Evolutionary conservation across 2,113 vertebrate species (phyloP).

Genomic region (Aphelocoma coerulescens): DNA sequence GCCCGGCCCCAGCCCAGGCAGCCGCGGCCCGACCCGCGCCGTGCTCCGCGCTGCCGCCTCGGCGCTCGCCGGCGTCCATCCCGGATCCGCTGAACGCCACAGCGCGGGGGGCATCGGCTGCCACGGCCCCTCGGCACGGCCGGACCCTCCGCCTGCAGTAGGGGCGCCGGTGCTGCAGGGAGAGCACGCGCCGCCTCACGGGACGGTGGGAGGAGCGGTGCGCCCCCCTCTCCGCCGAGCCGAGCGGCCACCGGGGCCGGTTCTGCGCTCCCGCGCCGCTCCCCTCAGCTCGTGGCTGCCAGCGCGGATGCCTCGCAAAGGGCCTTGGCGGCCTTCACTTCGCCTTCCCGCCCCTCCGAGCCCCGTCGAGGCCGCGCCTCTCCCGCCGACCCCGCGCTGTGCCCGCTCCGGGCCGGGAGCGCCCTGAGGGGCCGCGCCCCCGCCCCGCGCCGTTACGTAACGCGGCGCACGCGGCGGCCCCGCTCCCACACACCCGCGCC

Average conservation of each 20-base stretch:
- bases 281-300: neutral
- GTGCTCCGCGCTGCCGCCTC: neutral
- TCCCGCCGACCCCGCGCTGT: neutral
- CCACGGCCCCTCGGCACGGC: neutral
- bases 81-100: neutral
- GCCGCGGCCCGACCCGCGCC: neutral
- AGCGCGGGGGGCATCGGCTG: neutral
- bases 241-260: neutral
- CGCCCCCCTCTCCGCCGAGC: neutral
- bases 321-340: neutral
- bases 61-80: neutral
- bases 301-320: neutral
- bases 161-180: too few relatives aligned
- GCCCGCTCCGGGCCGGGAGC: neutral
- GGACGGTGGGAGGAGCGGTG: neutral
- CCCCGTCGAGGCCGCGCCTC: neutral
- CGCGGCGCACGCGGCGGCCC: neutral
- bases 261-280: neutral
- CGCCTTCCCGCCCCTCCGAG: neutral
- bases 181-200: neutral
- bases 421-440: neutral
- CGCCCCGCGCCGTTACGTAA: neutral
- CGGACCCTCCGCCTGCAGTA: neutral
- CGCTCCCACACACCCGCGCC: neutral
- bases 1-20: neutral